Evolutionary conservation across 2,113 vertebrate genomes (phyloP), one percentile per base, ranked within the genome.

Genomic region (Phylloscopus whistleri): DNA sequence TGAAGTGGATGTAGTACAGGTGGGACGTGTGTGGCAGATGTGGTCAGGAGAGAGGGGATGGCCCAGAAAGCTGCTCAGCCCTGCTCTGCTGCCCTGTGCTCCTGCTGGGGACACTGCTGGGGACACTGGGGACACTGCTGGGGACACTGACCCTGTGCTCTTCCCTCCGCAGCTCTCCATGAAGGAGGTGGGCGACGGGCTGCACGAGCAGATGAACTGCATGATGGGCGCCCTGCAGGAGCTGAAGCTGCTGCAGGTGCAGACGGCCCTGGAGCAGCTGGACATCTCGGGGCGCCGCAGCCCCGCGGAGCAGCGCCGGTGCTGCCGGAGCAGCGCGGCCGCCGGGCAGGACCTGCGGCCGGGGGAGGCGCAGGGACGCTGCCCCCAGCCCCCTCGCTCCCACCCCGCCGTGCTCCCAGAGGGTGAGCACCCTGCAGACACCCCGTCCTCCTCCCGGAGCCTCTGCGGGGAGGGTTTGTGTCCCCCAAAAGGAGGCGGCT

Each of bases 221-320:
- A 99, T 99, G 99, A 99, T 99, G 99, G 99, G 99, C 4, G 99
- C 99, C 0, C 98, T 99, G 64, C 99, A 99, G 97, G 99, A 99
- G 98, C 98, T 99, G 96, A 99, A 99, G 94, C 98, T 99, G 35
- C 99, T 99, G 27, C 99, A 99, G 97, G 98, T 99, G 18, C 99
- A 99, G 98, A 98, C 99, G 0, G 99, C 99, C 0, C 74, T 99
- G 88, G 98, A 99, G 87, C 98, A 98, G 92, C 78, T 99, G 89
- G 98, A 99, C 84, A 98, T 99, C 89, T 98, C 99, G 0, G 99
- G 98, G 66, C 96, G 96, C 27, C 95, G 77, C 6, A 78, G 94
- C 44, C 87, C 97, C 66, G 4, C 13, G 0, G 96, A 91, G 84
- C 94, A 74, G 85, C 96, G n/a, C 76, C 85, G 35, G 14, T 62